Evolutionary conservation across 2,797 vertebrate species (phyloP).

Genomic region (Eulemur mongoz): DNA sequence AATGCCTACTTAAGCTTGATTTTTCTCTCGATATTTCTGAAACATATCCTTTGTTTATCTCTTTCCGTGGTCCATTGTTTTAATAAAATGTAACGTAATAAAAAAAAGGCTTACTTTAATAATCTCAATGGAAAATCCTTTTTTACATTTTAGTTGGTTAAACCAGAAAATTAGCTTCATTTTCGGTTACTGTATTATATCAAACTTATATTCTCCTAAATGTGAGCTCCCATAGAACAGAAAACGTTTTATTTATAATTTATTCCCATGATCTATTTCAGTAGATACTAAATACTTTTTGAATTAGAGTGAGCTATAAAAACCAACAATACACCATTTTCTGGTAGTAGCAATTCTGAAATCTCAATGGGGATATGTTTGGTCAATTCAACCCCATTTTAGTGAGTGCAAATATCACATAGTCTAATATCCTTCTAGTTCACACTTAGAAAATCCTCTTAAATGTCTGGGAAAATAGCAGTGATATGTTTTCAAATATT

Average conservation of each 20-base stretch:
- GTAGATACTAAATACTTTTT: not conserved
- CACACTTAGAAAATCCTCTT: conserved; percentile 66
- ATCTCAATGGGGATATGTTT: conserved; percentile 5
- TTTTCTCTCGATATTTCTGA: conserved; percentile 25
- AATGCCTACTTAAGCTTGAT: not conserved
- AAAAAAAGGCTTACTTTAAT: conserved; percentile 25
- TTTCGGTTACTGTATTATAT: conserved; percentile 3
- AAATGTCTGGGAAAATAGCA: conserved; percentile 71
- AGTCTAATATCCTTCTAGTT: conserved; percentile 46
- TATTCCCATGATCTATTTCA: not conserved
- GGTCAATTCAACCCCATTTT: conserved; percentile 29
- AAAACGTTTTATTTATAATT: conserved; percentile 16
- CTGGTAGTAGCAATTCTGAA: conserved; percentile 6
- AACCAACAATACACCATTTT: not conserved
- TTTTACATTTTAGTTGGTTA: conserved; percentile 48
- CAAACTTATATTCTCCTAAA: conserved; percentile 5
- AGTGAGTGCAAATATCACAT: conserved; percentile 58
- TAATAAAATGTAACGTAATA: not conserved
- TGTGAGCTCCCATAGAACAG: not conserved
- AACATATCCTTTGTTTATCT: not conserved
- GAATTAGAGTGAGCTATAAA: conserved; percentile 57
- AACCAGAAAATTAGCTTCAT: conserved; percentile 26
- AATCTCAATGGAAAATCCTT: not conserved
- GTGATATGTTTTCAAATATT: conserved; percentile 56
- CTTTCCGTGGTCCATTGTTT: not conserved